These are phyloP conservation scores for Opisthocomus hoazin DNA, from an alignment of 2,113 vertebrate genomes.

Conservation along the genomic window DNA sequence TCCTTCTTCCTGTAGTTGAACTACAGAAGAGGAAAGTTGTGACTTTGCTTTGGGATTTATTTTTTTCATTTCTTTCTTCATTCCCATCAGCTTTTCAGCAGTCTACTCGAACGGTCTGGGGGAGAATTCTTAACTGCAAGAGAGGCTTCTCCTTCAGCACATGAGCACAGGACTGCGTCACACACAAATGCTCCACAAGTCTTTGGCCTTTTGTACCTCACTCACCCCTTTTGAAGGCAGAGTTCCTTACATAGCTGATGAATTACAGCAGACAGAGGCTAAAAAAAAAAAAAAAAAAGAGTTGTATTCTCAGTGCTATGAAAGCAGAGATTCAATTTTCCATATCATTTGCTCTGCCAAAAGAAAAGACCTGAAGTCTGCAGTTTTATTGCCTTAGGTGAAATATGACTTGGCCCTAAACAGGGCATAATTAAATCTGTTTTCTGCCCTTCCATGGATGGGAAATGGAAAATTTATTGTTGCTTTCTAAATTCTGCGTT, in stretches of 20 bases:
- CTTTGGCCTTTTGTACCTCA: not conserved
- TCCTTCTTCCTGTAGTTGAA: not conserved
- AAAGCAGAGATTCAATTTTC: slow-evolving; percentile 21
- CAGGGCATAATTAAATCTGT: slow-evolving; percentile 19
- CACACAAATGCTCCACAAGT: not conserved
- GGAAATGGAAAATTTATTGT: slow-evolving; percentile 6
- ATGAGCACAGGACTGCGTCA: not conserved
- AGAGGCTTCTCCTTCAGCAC: not conserved
- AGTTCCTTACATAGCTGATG: not conserved
- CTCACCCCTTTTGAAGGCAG: not conserved
- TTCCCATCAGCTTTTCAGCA: not conserved
- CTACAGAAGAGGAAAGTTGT: not conserved
- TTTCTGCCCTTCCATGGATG: not conserved
- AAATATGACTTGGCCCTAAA: slow-evolving; percentile 27
- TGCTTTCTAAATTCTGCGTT: slow-evolving; percentile 5
- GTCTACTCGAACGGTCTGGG: not conserved
- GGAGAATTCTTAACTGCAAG: not conserved
- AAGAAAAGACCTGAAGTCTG: slow-evolving; percentile 8
- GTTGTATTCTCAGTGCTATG: not conserved
- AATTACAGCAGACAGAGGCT: not conserved
- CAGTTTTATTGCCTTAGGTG: not conserved
- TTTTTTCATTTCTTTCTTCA: not conserved
- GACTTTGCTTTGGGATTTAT: not conserved
- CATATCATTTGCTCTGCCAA: not conserved
- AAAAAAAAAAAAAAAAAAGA: not conserved